Evolutionary conservation across 2,113 vertebrate genomes (phyloP), one percentile per base, ranked within the genome.

Genomic region (Petrocephalus zakoni): DNA sequence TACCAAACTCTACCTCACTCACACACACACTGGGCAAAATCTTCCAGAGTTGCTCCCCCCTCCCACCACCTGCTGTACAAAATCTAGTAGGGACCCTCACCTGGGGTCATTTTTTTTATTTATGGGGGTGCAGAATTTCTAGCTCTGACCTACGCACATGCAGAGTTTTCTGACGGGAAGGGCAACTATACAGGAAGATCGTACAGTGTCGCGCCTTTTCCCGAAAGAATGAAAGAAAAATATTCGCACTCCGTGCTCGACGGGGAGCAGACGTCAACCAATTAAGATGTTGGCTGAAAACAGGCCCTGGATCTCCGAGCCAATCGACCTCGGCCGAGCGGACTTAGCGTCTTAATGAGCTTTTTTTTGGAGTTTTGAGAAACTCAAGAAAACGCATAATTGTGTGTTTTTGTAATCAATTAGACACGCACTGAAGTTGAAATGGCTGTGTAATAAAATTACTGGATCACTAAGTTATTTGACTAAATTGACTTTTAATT

Each of bases 401-500:
- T 49, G 52, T 55, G 56, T 88, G 25, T 84, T 42, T 61, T 61
- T 88, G 64, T 37, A 49, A 29, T 88, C 22, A 47, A 84, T 56
- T 88, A 58, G 22, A 78, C 88, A 84, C 13, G 34, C 25, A 84
- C 15, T 84, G 53, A 58, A 56, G 34, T 55, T 84, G 78, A 58
- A 88, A 25, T 46, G 22, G 56, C 61, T 83, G 53, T 47, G 90
- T 92, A 92, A 93, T 92, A 91, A 92, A 93, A 93, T 93, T 91
- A 90, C 92, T 83, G 92, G 94, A 94, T 94, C 92, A 92, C 82
- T 86, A 58, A 87, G 29, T 94, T 93, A 93, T 94, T 94, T 91
- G 92, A 90, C 91, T 92, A 93, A 92, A 95, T 93, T 94, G 93
- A 89, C 90, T 95, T 95, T 94, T 94, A 95, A 95, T 94, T 94